A percentile compares a stretch with the other conserved stretches of the same genome.
phyloP scores from a whole-genome alignment of 2,797 vertebrate species.

The Smutsia temminckii region DNA sequence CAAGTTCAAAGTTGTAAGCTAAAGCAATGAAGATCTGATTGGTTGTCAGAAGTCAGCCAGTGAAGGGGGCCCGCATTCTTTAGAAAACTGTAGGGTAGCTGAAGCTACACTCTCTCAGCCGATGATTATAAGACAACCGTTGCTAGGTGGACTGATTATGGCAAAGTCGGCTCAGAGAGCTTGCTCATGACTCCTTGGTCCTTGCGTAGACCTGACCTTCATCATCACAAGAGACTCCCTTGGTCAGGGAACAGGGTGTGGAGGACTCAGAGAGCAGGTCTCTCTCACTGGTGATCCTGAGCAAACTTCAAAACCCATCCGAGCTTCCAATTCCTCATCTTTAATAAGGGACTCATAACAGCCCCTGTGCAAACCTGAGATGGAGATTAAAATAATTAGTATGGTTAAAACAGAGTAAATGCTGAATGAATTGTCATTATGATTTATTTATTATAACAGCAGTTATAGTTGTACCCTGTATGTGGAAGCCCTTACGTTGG shows the following conservation, averaged over 20 bases:
- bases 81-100: not conserved
- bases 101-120: not conserved
- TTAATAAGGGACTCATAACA: rapidly evolving
- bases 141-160: not conserved
- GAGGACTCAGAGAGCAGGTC: not conserved
- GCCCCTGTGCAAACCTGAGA: not conserved
- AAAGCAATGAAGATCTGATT: not conserved
- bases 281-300: not conserved
- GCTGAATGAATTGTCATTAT: not conserved
- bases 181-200: not conserved
- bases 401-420: not conserved
- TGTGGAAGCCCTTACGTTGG: not conserved
- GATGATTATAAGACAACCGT: not conserved
- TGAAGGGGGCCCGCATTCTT: not conserved
- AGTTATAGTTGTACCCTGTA: not conserved
- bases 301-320: not conserved
- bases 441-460: too few relatives aligned
- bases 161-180: not conserved
- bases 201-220: not conserved
- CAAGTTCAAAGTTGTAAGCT: not conserved
- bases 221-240: not conserved
- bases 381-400: not conserved
- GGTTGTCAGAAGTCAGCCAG: not conserved
- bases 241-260: not conserved
- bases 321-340: not conserved